These are phyloP conservation scores for Campylomormyrus numenius DNA, from an alignment of 2,113 vertebrate genomes.

Conservation along the genomic window DNA sequence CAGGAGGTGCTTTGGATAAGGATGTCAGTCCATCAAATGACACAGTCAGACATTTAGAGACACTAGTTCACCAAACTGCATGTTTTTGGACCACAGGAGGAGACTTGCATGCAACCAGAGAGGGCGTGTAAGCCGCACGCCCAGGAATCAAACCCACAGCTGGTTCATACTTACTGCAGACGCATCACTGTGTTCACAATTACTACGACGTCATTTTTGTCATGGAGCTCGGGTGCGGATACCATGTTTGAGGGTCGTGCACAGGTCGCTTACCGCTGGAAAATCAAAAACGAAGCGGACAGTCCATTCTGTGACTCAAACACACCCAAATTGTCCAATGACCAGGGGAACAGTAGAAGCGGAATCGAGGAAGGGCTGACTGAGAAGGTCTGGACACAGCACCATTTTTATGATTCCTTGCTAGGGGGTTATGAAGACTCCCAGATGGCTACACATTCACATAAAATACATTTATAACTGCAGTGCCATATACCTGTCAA, in stretches of 20 bases:
- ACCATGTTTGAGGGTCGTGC: no score
- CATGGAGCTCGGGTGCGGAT: no score
- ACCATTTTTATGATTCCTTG: neutral
- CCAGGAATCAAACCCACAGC: no score
- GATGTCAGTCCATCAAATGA: neutral
- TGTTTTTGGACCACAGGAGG: no score
- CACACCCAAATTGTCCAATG: neutral
- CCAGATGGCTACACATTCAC: neutral
- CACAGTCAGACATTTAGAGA: no score
- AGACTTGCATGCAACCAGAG: no score
- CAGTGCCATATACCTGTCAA: neutral
- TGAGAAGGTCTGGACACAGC: neutral
- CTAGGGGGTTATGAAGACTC: neutral
- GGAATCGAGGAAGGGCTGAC: neutral
- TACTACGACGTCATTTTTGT: no score
- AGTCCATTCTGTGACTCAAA: neutral
- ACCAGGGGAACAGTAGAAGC: neutral
- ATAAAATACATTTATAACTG: neutral
- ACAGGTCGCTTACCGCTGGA: neutral
- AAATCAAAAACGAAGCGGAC: neutral
- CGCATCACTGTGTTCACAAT: no score
- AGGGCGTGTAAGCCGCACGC: no score
- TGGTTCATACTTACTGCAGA: no score
- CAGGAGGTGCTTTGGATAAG: neutral
- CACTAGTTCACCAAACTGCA: no score